Conservation (phyloP, 2,113 vertebrate species). For the Zosterops pallidus region DNA sequence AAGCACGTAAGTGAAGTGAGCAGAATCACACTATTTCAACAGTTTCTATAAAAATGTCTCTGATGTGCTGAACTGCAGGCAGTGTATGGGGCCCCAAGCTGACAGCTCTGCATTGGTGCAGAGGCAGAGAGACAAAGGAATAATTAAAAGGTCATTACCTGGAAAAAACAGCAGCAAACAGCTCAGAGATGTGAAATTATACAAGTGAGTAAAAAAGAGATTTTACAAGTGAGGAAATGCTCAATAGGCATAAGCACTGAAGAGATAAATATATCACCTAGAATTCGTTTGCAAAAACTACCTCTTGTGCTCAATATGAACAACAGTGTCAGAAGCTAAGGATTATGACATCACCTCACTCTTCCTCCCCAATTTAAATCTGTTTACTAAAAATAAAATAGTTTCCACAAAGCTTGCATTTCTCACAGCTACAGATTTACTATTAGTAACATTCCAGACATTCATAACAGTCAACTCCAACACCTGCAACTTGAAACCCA, state of each 20-base stretch:
- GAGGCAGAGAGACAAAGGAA: background rate
- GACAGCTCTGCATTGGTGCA: background rate
- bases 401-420: background rate
- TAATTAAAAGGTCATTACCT: background rate
- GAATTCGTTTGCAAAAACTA: background rate
- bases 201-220: background rate
- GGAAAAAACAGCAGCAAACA: background rate
- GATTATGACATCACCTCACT: background rate
- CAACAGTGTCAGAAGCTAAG: background rate
- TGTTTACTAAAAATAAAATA: background rate
- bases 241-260: background rate
- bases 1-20: slow-evolving; percentile 21
- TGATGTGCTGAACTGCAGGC: background rate
- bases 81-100: background rate
- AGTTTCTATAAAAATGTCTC: background rate
- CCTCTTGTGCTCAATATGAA: background rate
- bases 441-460: background rate
- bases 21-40: background rate
- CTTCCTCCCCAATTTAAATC: background rate
- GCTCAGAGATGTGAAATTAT: background rate
- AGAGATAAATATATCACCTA: background rate
- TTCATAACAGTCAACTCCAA: background rate
- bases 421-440: background rate
- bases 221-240: background rate
- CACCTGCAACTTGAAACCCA: background rate